These are phyloP conservation scores for Ariopsis seemanni DNA, from an alignment of 2,113 vertebrate genomes.

Conservation along the genomic window DNA sequence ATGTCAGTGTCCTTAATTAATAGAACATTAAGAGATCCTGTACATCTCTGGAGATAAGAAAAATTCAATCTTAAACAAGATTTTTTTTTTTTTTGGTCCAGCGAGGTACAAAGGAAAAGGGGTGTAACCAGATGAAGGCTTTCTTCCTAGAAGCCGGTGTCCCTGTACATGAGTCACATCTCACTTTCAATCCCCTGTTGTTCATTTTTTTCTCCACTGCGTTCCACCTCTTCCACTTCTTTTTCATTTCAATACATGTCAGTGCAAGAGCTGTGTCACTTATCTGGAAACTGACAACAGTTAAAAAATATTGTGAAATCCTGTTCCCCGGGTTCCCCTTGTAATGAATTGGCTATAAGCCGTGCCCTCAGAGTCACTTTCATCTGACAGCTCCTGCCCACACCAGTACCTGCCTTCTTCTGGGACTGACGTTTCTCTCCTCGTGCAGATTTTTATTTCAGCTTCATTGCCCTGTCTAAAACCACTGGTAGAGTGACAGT, in stretches of 20 bases:
- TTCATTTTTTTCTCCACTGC: not conserved
- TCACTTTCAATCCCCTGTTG: not conserved
- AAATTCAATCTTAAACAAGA: not conserved
- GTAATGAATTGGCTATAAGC: conserved; percentile 13
- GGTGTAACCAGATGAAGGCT: not conserved
- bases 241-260: conserved; percentile 1
- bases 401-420: not conserved
- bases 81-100: not conserved
- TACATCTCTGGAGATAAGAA: not conserved
- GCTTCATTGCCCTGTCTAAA: not conserved
- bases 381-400: conserved; percentile 1
- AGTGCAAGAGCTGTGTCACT: conserved; percentile 8
- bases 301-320: conserved; percentile 9
- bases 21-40: not conserved
- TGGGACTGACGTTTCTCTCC: not conserved
- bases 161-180: not conserved
- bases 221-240: not conserved
- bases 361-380: not conserved
- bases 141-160: not conserved
- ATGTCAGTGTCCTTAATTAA: not conserved
- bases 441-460: not conserved
- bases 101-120: not conserved
- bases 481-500: not conserved
- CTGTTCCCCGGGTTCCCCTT: conserved; percentile 3
- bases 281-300: not conserved